These are phyloP conservation scores for Bombyx mandarina DNA, from an alignment of 1,140 invertebrate species.

Conservation along the genomic window DNA sequence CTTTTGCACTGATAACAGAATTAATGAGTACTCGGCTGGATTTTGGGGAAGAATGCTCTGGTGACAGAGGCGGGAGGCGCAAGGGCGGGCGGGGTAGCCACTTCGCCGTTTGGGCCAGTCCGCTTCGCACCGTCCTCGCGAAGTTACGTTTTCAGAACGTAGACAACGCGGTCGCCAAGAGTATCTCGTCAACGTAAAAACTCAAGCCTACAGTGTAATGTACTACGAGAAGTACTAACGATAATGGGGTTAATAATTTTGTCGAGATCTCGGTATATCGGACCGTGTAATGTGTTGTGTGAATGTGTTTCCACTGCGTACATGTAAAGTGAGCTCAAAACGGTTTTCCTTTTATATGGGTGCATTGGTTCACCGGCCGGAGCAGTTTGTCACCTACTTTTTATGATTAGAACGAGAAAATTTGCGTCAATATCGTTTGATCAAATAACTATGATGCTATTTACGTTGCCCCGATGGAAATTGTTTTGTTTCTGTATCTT, in stretches of 20 bases:
- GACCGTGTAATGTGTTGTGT: slow-evolving; percentile 34
- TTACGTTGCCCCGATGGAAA: neutral
- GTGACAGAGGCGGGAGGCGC: slow-evolving; percentile 43
- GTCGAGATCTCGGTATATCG: slow-evolving; percentile 10
- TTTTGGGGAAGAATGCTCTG: slow-evolving; percentile 50
- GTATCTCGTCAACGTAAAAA: slow-evolving; percentile 23
- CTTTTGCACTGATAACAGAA: slow-evolving; percentile 65
- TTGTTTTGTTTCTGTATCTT: too few relatives aligned
- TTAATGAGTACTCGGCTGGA: slow-evolving; percentile 66
- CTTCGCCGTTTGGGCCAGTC: slow-evolving; percentile 37
- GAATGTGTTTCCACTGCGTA: slow-evolving; percentile 30
- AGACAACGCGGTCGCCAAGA: slow-evolving; percentile 6
- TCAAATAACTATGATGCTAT: slow-evolving; percentile 37
- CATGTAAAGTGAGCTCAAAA: slow-evolving; percentile 29
- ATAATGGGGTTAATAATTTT: slow-evolving; percentile 20
- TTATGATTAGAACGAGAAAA: slow-evolving; percentile 39
- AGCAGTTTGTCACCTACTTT: slow-evolving; percentile 44
- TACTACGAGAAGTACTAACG: slow-evolving; percentile 17
- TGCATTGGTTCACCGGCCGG: slow-evolving; percentile 39
- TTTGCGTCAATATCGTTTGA: slow-evolving; percentile 19
- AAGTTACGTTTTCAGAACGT: slow-evolving; percentile 33
- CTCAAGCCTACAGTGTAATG: slow-evolving; percentile 2
- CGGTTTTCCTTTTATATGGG: slow-evolving; percentile 40
- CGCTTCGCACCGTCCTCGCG: slow-evolving; percentile 37
- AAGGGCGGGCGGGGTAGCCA: slow-evolving; percentile 43